Evolutionary conservation across 2,113 vertebrate species (phyloP).

Genomic region (Onychorhynchus coronatus): DNA sequence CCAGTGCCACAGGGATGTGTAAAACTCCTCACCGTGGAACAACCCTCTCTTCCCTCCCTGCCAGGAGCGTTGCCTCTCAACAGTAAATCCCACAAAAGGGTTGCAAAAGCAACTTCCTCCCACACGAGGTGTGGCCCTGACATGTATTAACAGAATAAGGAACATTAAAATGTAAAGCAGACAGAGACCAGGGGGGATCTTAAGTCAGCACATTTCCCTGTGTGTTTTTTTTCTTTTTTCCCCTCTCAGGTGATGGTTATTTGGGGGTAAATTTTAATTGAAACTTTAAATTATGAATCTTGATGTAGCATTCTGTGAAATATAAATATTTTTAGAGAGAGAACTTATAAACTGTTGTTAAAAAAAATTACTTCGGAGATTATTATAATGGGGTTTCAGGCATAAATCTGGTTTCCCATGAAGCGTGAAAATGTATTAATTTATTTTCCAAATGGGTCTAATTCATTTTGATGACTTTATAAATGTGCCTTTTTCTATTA

Average conservation of each 20-base stretch:
- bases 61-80: slow-evolving; percentile 34
- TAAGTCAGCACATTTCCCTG: neutral
- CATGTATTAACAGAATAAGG: slow-evolving; percentile 49
- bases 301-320: neutral
- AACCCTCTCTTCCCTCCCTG: neutral
- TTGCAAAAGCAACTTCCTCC: slow-evolving; percentile 59
- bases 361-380: neutral
- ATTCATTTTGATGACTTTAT: neutral
- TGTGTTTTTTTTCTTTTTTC: neutral
- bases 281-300: neutral
- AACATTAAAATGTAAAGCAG: neutral
- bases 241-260: neutral
- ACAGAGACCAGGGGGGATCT: neutral
- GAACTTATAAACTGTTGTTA: neutral
- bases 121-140: slow-evolving; percentile 44
- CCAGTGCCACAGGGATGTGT: neutral
- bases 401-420: neutral
- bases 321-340: neutral
- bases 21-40: neutral
- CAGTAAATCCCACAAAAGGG: slow-evolving; percentile 9
- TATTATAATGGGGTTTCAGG: neutral
- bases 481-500: neutral
- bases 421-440: neutral
- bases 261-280: neutral
- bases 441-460: neutral